Conservation (phyloP, 1,140 invertebrate species). For the Ceratina calcarata region DNA sequence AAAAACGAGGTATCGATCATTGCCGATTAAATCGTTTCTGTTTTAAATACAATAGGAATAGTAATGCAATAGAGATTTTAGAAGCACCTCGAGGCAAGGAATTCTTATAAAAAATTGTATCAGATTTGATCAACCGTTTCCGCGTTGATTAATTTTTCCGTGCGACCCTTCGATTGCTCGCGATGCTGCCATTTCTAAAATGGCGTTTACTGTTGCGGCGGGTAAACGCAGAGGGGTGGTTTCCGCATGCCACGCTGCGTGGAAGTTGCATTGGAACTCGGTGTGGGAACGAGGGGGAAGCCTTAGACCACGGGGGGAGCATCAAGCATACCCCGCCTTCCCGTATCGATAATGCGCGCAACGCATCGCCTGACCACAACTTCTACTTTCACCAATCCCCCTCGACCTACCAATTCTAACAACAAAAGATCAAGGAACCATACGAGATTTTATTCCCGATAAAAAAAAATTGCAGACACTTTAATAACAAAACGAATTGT, state of each 20-base stretch:
- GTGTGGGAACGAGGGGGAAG: slow-evolving; percentile 45
- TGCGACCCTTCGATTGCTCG: slow-evolving; percentile 7
- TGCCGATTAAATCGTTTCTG: too few relatives aligned
- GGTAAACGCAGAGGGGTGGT: slow-evolving; percentile 31
- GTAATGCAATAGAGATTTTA: background rate
- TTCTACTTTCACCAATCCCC: slow-evolving; percentile 30
- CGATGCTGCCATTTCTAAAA: slow-evolving; percentile 58
- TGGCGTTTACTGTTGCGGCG: slow-evolving; percentile 38
- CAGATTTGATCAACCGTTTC: too few relatives aligned
- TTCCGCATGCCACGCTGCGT: slow-evolving; percentile 32
- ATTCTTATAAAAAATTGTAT: too few relatives aligned
- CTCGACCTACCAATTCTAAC: too few relatives aligned
- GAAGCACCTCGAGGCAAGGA: too few relatives aligned
- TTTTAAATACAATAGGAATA: background rate
- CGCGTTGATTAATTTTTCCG: slow-evolving; percentile 36
- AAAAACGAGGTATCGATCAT: too few relatives aligned
- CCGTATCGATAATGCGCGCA: slow-evolving; percentile 57
- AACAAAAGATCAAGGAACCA: too few relatives aligned
- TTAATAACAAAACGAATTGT: too few relatives aligned
- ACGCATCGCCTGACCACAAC: slow-evolving; percentile 36
- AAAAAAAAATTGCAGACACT: too few relatives aligned
- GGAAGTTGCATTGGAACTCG: slow-evolving; percentile 27
- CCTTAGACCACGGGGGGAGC: slow-evolving; percentile 48
- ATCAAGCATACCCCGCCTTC: slow-evolving; percentile 55
- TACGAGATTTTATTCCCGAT: too few relatives aligned